Percentiles rank a stretch among this genome's conserved stretches.
Evolutionary conservation across 2,113 vertebrate species (phyloP).

Genomic region (Dicrurus megarhynchus): DNA sequence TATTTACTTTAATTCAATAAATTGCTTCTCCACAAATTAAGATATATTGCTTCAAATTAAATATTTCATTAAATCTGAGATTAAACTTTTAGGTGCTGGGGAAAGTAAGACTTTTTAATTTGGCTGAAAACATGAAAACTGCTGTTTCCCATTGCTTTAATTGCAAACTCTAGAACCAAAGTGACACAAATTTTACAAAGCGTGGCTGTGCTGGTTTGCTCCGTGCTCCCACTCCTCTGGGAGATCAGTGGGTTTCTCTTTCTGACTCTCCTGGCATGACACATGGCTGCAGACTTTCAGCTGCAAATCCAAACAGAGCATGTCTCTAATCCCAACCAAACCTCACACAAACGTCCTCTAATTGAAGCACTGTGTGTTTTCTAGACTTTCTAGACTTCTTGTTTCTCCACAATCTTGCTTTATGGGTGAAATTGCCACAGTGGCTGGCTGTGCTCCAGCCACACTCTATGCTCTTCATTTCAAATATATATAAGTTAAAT

Average conservation of each 20-base stretch:
- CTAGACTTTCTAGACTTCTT: background rate
- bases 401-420: background rate
- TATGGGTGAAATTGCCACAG: background rate
- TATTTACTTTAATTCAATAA: constrained; percentile 57
- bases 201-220: background rate
- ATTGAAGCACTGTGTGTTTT: background rate
- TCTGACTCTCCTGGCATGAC: background rate
- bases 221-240: background rate
- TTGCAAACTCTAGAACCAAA: background rate
- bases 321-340: background rate
- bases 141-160: background rate
- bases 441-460: background rate
- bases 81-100: constrained; percentile 54
- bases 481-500: background rate
- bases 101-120: constrained; percentile 39
- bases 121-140: constrained; percentile 24
- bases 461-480: background rate
- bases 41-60: constrained; percentile 61
- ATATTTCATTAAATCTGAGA: constrained; percentile 65
- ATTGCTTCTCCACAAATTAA: constrained; percentile 38
- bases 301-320: background rate
- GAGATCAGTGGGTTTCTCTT: background rate
- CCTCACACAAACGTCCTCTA: background rate
- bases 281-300: background rate
- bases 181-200: background rate